Base-by-base conservation (phyloP, 2,113 vertebrate species). In the Paralichthys olivaceus region DNA sequence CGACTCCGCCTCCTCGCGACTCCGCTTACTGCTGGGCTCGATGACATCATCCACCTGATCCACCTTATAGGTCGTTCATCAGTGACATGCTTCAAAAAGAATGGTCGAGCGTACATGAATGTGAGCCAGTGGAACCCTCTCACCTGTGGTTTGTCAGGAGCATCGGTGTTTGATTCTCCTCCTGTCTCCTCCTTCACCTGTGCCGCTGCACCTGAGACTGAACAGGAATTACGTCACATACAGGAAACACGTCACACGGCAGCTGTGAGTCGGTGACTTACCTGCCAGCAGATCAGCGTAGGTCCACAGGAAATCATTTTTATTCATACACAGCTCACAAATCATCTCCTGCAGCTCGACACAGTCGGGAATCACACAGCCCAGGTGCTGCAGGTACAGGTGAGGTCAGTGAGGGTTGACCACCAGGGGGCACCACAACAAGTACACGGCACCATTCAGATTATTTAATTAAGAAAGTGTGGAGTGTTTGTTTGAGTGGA, bases 341-440 rank as follows among this genome's bases (percentile, higher is more conserved):
- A 98, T 95, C 98, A 99, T 99, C 85, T 99, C 98, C 56, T 97
- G 96, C 79, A 95, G 96, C 83, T 98, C 98, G 66, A 96, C 95
- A 12, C 95, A 94, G 69, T 99, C 98, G 7, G 96, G 96, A 29
- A 96, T 94, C 9, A 71, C 17, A 32, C 93, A 93, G 49, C 98
- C 97, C 69, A 99, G 94, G 82, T 99, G 98, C 98, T 99, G 72
- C 7, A 49, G 4, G 53, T 3, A 19, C 5, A 45, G 34, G 23
- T 14, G 25, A 1, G 43, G 43, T 17, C 14, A 12, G 43, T 45
- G 43, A 45, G 1, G 15, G 43, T 45, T 17, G 19, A 34, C 32
- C 60, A 56, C 9, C 55, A 23, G 29, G 2, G 40, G 53, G 54
- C 25, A 23, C 6, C 22, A 62, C 12, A 63, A 63, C 22, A 55